Evolutionary conservation across 2,797 vertebrate genomes (phyloP).

Genomic region (Pseudocheirus occidentalis): DNA sequence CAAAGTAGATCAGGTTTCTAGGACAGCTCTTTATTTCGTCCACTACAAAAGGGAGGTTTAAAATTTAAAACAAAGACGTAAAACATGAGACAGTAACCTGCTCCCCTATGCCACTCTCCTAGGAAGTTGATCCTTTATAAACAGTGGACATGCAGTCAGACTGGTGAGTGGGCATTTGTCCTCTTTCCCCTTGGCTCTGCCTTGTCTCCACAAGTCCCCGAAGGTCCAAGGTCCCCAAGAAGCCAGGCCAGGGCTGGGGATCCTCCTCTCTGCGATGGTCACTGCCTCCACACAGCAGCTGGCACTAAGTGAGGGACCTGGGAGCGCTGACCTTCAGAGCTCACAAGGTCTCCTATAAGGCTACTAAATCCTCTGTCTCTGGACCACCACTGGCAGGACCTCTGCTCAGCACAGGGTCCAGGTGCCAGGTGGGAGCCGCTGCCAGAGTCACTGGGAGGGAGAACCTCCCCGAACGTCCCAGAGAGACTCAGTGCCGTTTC

Average conservation of each 20-base stretch:
- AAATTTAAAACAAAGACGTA: neutral
- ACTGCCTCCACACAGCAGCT: neutral
- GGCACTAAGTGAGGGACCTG: neutral
- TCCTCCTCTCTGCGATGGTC: too few relatives aligned
- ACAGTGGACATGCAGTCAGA: neutral
- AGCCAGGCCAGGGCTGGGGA: neutral
- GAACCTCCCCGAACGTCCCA: neutral
- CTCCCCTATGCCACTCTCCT: neutral
- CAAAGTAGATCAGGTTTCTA: neutral
- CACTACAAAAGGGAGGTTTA: neutral
- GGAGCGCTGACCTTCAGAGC: neutral
- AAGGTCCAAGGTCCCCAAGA: neutral
- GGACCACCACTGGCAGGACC: neutral
- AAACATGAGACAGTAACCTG: neutral
- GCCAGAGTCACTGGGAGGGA: neutral
- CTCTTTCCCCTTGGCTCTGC: neutral
- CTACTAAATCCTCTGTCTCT: neutral
- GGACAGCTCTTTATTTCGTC: neutral
- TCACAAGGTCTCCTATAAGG: neutral
- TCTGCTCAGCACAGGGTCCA: neutral
- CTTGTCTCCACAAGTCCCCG: neutral
- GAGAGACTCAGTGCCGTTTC: too few relatives aligned
- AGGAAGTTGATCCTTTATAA: neutral
- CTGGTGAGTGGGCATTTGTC: neutral
- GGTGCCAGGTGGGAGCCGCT: neutral